Conservation (phyloP, 2,113 vertebrate genomes). For the Serilophus lunatus region DNA sequence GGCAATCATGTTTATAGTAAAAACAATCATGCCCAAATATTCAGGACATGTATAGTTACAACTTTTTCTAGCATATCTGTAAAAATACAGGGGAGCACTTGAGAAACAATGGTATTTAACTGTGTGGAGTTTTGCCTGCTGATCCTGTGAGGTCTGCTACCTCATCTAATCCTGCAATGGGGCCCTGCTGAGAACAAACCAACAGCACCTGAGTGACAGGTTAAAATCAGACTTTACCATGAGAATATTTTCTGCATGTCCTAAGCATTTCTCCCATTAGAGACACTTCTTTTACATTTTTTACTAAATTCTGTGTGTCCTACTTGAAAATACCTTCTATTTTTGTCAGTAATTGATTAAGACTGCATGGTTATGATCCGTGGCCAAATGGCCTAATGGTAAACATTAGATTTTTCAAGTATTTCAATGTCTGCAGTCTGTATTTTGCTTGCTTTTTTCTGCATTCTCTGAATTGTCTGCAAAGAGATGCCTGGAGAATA, state of each 20-base stretch:
- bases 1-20: constrained; percentile 30
- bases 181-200: background rate
- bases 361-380: background rate
- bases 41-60: background rate
- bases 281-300: background rate
- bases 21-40: constrained; percentile 14
- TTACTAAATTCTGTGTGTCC: background rate
- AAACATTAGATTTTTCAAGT: background rate
- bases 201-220: background rate
- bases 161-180: background rate
- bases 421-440: background rate
- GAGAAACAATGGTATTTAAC: background rate
- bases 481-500: background rate
- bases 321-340: background rate
- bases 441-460: background rate
- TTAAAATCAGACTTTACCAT: background rate
- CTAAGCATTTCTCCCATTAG: background rate
- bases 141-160: background rate
- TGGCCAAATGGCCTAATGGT: background rate
- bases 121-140: background rate
- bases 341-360: background rate
- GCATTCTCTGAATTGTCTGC: background rate
- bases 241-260: background rate
- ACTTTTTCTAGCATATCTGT: background rate
- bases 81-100: background rate